Evolutionary conservation across 2,888 invertebrate genomes (phyloP).

Genomic region (Drosophila melanosoma): DNA sequence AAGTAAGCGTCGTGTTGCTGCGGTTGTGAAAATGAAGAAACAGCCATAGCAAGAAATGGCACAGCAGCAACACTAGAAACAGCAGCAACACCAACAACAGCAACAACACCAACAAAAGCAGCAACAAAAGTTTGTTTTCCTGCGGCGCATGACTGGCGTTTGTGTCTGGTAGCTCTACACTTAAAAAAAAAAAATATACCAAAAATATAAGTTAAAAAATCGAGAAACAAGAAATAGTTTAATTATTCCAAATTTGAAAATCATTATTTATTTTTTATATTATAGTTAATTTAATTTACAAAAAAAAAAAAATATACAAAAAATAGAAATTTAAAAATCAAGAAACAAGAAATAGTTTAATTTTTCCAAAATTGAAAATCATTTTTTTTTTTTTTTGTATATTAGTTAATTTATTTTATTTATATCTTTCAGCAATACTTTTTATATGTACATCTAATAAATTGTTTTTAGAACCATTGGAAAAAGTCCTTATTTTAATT

Average conservation of each 20-base stretch:
- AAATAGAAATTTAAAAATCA: neutral
- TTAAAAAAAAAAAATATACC: neutral
- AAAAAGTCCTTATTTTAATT: neutral
- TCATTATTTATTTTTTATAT: too few relatives aligned
- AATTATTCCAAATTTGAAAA: neutral
- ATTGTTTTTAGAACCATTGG: neutral
- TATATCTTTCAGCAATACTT: neutral
- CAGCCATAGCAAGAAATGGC: constrained; percentile 26
- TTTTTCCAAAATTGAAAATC: too few relatives aligned
- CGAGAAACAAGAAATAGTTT: neutral
- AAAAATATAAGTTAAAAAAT: neutral
- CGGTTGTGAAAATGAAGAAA: constrained; percentile 53
- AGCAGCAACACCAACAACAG: constrained; percentile 15
- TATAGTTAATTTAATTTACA: too few relatives aligned
- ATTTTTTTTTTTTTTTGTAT: too few relatives aligned
- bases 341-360: neutral
- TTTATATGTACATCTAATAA: neutral
- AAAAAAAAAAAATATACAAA: too few relatives aligned
- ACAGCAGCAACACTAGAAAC: constrained; percentile 2
- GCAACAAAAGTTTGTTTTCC: constrained; percentile 75
- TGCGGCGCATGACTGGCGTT: constrained; percentile 75
- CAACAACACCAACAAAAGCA: constrained; percentile 12
- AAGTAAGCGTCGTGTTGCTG: constrained; percentile 76
- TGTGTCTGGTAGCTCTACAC: constrained; percentile 49
- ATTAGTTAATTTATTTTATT: neutral